Percentiles rank a stretch among this genome's conserved stretches.
Evolutionary conservation across 2,888 invertebrate species (phyloP).

Genomic region (Apamea sordens): DNA sequence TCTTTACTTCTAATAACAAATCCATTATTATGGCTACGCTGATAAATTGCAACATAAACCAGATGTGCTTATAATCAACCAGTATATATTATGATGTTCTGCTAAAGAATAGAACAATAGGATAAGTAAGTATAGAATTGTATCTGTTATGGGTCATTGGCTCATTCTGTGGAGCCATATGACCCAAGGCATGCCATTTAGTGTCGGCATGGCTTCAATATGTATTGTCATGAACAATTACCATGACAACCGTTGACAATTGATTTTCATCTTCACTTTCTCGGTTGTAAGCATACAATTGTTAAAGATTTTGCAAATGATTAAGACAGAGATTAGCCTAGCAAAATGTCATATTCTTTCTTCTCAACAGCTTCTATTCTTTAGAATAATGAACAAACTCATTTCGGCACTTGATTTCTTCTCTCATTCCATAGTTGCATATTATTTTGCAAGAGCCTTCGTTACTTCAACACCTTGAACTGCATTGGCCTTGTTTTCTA

Average conservation of each 20-base stretch:
- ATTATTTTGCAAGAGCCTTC: slow-evolving; percentile 24
- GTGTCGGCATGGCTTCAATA: slow-evolving; percentile 12
- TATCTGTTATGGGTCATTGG: slow-evolving; percentile 38
- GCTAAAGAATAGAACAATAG: slow-evolving; percentile 39
- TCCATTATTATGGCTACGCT: neutral
- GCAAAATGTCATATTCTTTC: neutral
- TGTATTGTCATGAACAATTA: slow-evolving; percentile 7
- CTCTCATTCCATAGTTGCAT: slow-evolving; percentile 11
- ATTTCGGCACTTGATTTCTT: slow-evolving; percentile 1
- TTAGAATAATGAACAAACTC: neutral
- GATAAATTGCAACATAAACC: slow-evolving; percentile 7
- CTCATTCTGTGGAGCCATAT: slow-evolving; percentile 14
- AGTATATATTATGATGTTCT: slow-evolving; percentile 10
- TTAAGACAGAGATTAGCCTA: neutral
- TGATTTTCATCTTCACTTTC: slow-evolving; percentile 38
- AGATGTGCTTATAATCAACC: slow-evolving; percentile 10
- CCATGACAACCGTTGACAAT: slow-evolving; percentile 26
- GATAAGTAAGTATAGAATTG: slow-evolving; percentile 10
- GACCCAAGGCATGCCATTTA: slow-evolving; percentile 3
- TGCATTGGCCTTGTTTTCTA: slow-evolving; percentile 25
- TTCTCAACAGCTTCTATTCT: neutral
- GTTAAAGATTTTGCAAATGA: slow-evolving; percentile 3
- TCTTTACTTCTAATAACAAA: neutral
- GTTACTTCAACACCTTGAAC: slow-evolving; percentile 14
- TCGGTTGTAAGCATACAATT: neutral